Evolutionary conservation across 2,888 invertebrate species (phyloP), one percentile per base, ranked within the genome.

Genomic region (Sericinus montela): DNA sequence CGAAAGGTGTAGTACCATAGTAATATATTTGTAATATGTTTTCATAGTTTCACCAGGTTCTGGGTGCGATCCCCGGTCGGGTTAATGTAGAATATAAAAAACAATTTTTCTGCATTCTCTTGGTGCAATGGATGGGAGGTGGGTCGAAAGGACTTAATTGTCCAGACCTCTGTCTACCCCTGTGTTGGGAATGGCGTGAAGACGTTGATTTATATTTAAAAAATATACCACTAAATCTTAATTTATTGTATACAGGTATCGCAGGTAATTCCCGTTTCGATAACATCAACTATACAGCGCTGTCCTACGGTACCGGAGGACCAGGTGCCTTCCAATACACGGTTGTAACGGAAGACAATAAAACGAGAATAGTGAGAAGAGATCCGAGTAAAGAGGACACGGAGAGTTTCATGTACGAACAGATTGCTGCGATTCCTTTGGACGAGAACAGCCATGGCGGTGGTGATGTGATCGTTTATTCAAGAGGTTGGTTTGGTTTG

Each of bases 391-490:
- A 64, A 1, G 83, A 89, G 0, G 87, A 95, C 50, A 93, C 92
- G 0, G 89, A 85, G 11, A 89, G 90, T 52, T 94, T 91, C 66
- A 87, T 91, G 32, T 95, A 95, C 65, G 91, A 92, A 25, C 95
- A 95, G 67, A 93, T 94, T 57, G 93, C 95, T 0, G 91, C 91
- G 0, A 91, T 95, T 29, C 88, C 91, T 55, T 90, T 92, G 3
- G 91, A 93, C 57, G 95, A 95, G 71, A 95, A 94, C 63, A 90
- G 92, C 29, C 96, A 97, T 59, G 94, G 95, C 0, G 96, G 96
- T 0, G 94, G 95, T 13, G 97, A 98, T 75, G 97, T 97, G 0
- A 89, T 92, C 1, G 91, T 97, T 45, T 97, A 95, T 78, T 97
- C 97, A 23, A 90, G 86, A 77, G 95, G 95, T 86, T 48, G 58